Evolutionary conservation across 2,888 invertebrate species (phyloP).

Genomic region (Caenorhabditis japonica): DNA sequence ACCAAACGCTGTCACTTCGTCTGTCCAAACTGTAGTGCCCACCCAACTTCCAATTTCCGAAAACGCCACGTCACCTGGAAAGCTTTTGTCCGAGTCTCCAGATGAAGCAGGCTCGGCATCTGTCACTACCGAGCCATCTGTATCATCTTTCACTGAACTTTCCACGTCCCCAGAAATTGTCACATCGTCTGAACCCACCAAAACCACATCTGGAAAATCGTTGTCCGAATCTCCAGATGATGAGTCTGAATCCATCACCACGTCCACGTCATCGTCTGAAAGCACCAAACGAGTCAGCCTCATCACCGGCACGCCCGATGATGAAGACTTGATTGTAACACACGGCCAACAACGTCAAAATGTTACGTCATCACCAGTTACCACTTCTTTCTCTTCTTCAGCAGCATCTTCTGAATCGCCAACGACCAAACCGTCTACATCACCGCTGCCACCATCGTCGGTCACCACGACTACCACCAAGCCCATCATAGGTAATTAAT

Average conservation of each 20-base stretch:
- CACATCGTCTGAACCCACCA: conserved; percentile 12
- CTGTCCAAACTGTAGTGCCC: no score
- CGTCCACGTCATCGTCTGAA: not conserved
- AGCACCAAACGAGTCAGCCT: conserved; percentile 23
- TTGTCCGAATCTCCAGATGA: conserved; percentile 9
- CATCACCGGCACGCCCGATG: conserved; percentile 30
- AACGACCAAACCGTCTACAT: not conserved
- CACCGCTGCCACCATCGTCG: not conserved
- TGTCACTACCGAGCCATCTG: no score
- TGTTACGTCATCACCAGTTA: conserved; percentile 29
- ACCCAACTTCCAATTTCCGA: no score
- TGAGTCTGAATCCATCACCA: not conserved
- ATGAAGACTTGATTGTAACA: conserved; percentile 1
- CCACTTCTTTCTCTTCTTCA: conserved; percentile 3
- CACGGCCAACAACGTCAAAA: conserved; percentile 21
- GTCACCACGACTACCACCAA: no score
- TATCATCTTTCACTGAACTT: no score
- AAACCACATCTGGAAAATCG: not conserved
- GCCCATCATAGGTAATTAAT: conserved; percentile 23
- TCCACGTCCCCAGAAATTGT: not conserved
- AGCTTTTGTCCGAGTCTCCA: no score
- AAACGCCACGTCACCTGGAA: no score
- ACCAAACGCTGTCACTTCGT: no score
- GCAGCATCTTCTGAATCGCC: conserved; percentile 6
- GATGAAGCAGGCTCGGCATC: no score